Evolutionary conservation across 2,888 invertebrate species (phyloP).

Genomic region (Papilio demoleus): DNA sequence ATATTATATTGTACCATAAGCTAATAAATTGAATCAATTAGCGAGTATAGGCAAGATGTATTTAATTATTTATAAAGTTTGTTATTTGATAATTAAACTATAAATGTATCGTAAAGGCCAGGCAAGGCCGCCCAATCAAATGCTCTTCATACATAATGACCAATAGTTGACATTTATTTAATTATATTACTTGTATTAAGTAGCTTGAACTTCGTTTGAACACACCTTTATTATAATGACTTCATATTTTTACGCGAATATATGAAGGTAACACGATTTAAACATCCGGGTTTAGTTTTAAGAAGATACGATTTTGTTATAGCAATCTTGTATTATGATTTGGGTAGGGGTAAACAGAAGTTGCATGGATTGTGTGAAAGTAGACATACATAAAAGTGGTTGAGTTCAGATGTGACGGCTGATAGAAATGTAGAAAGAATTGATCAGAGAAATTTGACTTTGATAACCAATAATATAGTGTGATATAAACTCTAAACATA

Average conservation of each 20-base stretch:
- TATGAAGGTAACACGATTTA: conserved; percentile 15
- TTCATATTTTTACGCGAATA: conserved; percentile 2
- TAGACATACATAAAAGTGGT: no score
- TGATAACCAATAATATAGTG: no score
- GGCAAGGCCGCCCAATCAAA: background rate
- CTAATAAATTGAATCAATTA: background rate
- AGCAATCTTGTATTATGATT: background rate
- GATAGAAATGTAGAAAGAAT: no score
- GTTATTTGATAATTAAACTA: conserved; percentile 33
- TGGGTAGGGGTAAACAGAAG: no score
- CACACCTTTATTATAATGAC: conserved; percentile 16
- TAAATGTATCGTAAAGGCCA: conserved; percentile 21
- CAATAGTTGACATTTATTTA: conserved; percentile 37
- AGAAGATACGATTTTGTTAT: background rate
- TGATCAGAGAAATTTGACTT: no score
- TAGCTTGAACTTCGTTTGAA: conserved; percentile 10
- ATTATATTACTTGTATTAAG: conserved; percentile 34
- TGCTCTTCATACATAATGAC: conserved; percentile 13
- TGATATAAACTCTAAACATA: no score
- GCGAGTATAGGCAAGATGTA: background rate
- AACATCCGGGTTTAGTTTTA: background rate
- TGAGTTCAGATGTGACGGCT: no score
- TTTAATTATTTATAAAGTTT: conserved; percentile 25
- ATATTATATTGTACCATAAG: background rate
- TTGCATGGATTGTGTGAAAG: no score